Conservation (phyloP, 2,888 invertebrate genomes). For the Trisateles emortualis region DNA sequence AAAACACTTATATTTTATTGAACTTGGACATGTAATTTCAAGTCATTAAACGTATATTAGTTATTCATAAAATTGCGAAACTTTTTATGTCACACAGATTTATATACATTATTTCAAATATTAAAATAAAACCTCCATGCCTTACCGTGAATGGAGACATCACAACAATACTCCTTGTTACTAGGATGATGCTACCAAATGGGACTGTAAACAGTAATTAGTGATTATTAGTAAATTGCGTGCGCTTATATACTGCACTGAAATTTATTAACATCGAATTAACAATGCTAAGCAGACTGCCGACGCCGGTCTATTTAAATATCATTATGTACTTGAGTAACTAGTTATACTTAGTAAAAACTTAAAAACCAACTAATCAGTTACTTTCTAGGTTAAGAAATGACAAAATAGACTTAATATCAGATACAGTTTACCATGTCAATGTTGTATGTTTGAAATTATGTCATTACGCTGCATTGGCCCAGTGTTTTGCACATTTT, state of each 20-base stretch:
- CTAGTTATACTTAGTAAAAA: not conserved
- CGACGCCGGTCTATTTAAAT: constrained; percentile 80
- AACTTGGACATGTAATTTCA: too few relatives aligned
- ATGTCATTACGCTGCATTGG: not conserved
- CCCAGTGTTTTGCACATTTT: too few relatives aligned
- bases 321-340: constrained; percentile 69
- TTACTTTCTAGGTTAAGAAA: not conserved
- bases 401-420: not conserved
- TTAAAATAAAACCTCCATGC: not conserved
- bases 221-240: constrained; percentile 61
- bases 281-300: constrained; percentile 77
- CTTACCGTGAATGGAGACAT: constrained; percentile 84
- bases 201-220: constrained; percentile 68
- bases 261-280: constrained; percentile 81
- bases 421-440: too few relatives aligned
- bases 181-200: constrained; percentile 62
- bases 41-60: too few relatives aligned
- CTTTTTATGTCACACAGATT: too few relatives aligned
- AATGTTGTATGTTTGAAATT: not conserved
- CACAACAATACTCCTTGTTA: constrained; percentile 44
- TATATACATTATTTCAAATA: not conserved
- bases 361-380: not conserved
- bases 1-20: too few relatives aligned
- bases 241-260: constrained; percentile 81
- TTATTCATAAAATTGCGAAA: too few relatives aligned